Conservation (phyloP, 2,113 vertebrate species). For the Cavia porcellus region DNA sequence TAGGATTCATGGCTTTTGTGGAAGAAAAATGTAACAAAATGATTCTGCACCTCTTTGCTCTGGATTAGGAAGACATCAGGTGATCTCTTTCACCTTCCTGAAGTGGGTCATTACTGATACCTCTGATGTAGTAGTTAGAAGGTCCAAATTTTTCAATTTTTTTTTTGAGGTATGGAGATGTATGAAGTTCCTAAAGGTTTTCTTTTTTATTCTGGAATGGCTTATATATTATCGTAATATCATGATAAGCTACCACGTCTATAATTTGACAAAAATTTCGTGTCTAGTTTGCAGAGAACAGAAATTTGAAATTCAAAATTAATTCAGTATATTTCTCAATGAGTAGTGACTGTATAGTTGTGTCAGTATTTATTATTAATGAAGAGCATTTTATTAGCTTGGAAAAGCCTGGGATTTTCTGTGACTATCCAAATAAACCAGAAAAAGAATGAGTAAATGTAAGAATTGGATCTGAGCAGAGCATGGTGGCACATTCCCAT, state of each 20-base stretch:
- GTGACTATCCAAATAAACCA: neutral
- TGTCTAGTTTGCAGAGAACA: neutral
- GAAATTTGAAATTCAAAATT: constrained; percentile 25
- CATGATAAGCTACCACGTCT: neutral
- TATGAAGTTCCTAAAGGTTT: neutral
- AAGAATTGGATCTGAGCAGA: neutral
- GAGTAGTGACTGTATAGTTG: neutral
- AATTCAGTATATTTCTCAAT: constrained; percentile 42
- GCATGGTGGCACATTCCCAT: neutral
- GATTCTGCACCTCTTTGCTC: neutral
- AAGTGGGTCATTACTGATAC: neutral
- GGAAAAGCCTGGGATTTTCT: neutral
- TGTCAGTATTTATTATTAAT: neutral
- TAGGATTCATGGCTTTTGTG: constrained; percentile 22
- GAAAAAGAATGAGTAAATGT: constrained; percentile 6
- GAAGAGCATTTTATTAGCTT: neutral
- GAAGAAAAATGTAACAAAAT: neutral
- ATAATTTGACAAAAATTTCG: neutral
- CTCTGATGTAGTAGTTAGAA: neutral
- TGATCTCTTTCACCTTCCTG: neutral
- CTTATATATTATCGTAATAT: neutral
- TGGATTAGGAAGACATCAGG: constrained; percentile 5
- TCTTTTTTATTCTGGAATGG: neutral
- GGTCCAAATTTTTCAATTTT: neutral
- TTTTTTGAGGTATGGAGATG: neutral